Evolutionary conservation across 2,888 invertebrate species (phyloP), one percentile per base, ranked within the genome.

Genomic region (Lepidocyrtoides sp.): DNA sequence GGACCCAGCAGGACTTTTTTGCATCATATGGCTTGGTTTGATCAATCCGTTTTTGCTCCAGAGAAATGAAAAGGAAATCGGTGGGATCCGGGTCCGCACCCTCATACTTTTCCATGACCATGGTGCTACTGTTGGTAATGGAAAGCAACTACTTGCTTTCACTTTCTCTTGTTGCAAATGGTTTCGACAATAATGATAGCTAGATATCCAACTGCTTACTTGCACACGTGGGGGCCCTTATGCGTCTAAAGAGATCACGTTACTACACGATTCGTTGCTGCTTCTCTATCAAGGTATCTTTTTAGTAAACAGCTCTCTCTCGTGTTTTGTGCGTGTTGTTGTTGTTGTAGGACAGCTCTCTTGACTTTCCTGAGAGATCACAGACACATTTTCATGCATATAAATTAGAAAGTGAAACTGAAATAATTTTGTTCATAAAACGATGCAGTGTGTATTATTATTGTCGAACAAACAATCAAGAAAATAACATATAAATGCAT

Each of bases 1-100:
- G 99, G 94, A 99, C 98, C 99, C 99, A 99, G 96, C 99, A 99
- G 95, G 98, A 98, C 96, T 99, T 99, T 97, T 99, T 99, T 96
- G 98, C 98, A 97, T 99, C 99, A 97, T 99, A 99, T 95, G 99
- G 99, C 96, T 98, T 98, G 96, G 98, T 98, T 96, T 99, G 99
- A 96, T 99, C 99, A 96, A 98, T 98, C 96, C 98, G 97, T 96
- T 98, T 98, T 96, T 98, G 98, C 96, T 99, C 98, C 95, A 98
- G 97, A 94, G 98, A 98, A 94, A 98, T 97, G 96, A 98, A 98
- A 96, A 98, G 96, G 96, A 98, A 98, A 95, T 98, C 98, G 96
- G 98, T 97, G 95, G 98, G 98, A 97, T 98, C 98, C 96, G 98
- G 98, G 96, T 98, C 98, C 91, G 91, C 92, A 2, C 93, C 93